A percentile compares a stretch with the other conserved stretches of the same genome.
Evolutionary conservation across 2,888 invertebrate genomes (phyloP).

Genomic region (Phorcus lineatus): DNA sequence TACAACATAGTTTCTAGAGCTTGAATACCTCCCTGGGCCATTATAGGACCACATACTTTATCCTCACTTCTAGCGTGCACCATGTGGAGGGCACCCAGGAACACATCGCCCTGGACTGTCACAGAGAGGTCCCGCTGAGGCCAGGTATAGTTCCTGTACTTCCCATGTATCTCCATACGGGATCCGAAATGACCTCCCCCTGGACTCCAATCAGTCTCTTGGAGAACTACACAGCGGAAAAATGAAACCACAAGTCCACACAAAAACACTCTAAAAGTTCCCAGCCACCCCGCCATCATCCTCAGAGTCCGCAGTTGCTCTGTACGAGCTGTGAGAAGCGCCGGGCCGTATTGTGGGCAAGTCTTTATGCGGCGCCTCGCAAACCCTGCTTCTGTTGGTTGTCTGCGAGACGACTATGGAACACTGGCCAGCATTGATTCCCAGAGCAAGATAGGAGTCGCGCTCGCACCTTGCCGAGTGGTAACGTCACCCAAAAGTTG

Average conservation of each 20-base stretch:
- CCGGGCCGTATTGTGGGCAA: background rate
- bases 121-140: constrained; percentile 80
- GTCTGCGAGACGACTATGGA: background rate
- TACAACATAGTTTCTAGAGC: constrained; percentile 94
- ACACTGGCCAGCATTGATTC: background rate
- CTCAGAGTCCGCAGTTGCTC: background rate
- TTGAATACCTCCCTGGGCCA: constrained; percentile 89
- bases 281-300: background rate
- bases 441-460: constrained; percentile 59
- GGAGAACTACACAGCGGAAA: constrained; percentile 7
- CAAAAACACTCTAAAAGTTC: background rate
- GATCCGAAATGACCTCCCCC: constrained; percentile 32
- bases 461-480: constrained; percentile 37
- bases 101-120: constrained; percentile 89
- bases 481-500: background rate
- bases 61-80: constrained; percentile 90
- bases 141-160: constrained; percentile 69
- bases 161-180: constrained; percentile 43
- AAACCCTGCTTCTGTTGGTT: background rate
- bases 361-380: background rate
- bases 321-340: background rate
- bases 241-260: constrained; percentile 7
- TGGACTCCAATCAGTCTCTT: background rate
- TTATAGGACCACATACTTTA: constrained; percentile 92
- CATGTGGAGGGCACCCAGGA: constrained; percentile 95